These are phyloP conservation scores for Anthophora plumipes DNA, from an alignment of 2,888 invertebrate genomes.

Conservation along the genomic window DNA sequence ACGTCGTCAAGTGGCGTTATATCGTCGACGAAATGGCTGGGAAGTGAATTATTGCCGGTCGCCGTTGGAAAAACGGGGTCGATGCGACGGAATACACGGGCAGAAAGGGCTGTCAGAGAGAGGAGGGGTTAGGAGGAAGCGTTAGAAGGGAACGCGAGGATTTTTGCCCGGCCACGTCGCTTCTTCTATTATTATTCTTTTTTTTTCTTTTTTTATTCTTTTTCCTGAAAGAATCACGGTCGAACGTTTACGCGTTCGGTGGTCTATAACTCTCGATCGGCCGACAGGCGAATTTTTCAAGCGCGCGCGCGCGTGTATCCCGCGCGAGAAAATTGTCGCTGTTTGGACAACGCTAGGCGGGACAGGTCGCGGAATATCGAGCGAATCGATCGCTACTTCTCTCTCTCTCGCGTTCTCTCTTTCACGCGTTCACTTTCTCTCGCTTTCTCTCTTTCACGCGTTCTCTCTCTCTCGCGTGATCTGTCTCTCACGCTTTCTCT, in stretches of 20 bases:
- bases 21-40: conserved; percentile 80
- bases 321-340: conserved; percentile 33
- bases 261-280: conserved; percentile 45
- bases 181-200: conserved; percentile 9
- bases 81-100: conserved; percentile 10
- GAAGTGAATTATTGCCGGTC: conserved; percentile 81
- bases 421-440: background rate
- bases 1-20: conserved; percentile 78
- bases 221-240: conserved; percentile 29
- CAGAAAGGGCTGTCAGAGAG: background rate
- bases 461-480: too few relatives aligned
- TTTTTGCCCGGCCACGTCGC: conserved; percentile 34
- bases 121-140: too few relatives aligned
- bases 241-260: conserved; percentile 3
- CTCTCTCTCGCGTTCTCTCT: background rate
- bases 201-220: background rate
- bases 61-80: conserved; percentile 73
- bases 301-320: background rate
- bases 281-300: conserved; percentile 28
- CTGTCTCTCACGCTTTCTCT: background rate
- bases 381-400: conserved; percentile 3
- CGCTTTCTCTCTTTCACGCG: background rate
- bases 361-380: conserved; percentile 20
- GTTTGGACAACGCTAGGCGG: conserved; percentile 11
- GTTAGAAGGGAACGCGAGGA: conserved; percentile 29